Percentiles rank a stretch among this genome's conserved stretches.
These are phyloP conservation scores for Ischnus inquisitorius DNA, from an alignment of 2,888 invertebrate genomes.

Conservation along the genomic window DNA sequence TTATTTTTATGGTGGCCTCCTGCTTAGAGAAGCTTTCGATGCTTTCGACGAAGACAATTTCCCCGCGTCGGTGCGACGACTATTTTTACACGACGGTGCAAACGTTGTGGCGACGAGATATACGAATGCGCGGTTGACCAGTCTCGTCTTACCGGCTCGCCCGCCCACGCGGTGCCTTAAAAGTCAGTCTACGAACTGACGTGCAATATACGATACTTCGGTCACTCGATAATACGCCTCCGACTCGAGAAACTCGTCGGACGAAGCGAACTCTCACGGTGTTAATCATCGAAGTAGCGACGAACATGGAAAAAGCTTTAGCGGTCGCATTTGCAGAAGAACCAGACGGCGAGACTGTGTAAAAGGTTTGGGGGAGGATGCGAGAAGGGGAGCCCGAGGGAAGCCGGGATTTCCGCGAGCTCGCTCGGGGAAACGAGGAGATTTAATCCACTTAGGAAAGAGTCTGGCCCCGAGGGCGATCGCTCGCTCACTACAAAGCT, in stretches of 20 bases:
- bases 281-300: conserved; percentile 5
- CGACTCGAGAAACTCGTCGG: background rate
- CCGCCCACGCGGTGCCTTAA: conserved; percentile 17
- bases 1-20: background rate
- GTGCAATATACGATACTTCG: background rate
- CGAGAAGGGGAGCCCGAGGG: background rate
- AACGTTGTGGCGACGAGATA: conserved; percentile 22
- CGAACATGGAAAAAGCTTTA: background rate
- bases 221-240: background rate
- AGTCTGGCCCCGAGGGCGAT: background rate
- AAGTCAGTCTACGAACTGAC: background rate
- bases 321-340: conserved; percentile 9
- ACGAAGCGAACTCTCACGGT: background rate
- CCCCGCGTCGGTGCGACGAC: conserved; percentile 54
- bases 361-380: background rate
- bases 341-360: conserved; percentile 22
- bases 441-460: conserved; percentile 26
- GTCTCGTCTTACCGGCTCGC: conserved; percentile 58
- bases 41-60: conserved; percentile 49
- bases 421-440: background rate
- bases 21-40: conserved; percentile 24
- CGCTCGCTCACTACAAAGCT: background rate
- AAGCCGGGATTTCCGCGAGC: conserved; percentile 19
- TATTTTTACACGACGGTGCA: conserved; percentile 64
- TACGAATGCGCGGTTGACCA: conserved; percentile 52